Evolutionary conservation across 2,888 invertebrate species (phyloP).

Genomic region (Oscheius sp.): DNA sequence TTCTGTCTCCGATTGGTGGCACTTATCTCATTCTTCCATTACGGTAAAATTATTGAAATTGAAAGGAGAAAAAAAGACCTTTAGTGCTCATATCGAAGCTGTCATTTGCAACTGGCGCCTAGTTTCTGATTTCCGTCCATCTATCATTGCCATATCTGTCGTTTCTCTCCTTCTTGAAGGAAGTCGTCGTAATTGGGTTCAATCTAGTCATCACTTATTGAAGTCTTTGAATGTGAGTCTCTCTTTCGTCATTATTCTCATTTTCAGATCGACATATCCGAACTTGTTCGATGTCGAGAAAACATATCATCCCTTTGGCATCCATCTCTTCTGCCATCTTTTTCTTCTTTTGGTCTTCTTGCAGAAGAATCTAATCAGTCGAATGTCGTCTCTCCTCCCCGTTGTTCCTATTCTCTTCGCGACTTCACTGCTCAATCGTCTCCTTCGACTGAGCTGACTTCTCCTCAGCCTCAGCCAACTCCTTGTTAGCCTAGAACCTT

Average conservation of each 20-base stretch:
- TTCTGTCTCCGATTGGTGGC: constrained; percentile 42
- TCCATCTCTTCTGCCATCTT: constrained; percentile 41
- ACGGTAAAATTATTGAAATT: constrained; percentile 23
- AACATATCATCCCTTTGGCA: constrained; percentile 42
- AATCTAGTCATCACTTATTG: constrained; percentile 28
- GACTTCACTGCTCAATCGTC: neutral
- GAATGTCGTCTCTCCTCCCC: neutral
- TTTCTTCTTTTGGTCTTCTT: constrained; percentile 46
- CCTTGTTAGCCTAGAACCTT: constrained; percentile 36
- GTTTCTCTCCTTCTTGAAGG: constrained; percentile 46
- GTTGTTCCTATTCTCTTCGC: neutral
- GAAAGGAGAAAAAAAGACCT: neutral
- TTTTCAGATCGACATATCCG: constrained; percentile 47
- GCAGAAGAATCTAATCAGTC: neutral
- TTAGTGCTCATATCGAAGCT: constrained; percentile 45
- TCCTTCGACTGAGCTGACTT: constrained; percentile 15
- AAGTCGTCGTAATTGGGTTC: constrained; percentile 45
- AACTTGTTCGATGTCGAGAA: constrained; percentile 42
- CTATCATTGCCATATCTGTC: constrained; percentile 43
- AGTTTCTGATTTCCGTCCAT: constrained; percentile 41
- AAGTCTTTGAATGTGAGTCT: constrained; percentile 36
- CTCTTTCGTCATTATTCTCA: neutral
- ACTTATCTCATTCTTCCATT: constrained; percentile 42
- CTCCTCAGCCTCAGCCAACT: constrained; percentile 45
- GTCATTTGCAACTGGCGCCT: constrained; percentile 43